A percentile compares a stretch with the other conserved stretches of the same genome.
phyloP scores from a whole-genome alignment of 2,113 vertebrate species.

The Thryonomys swinderianus region DNA sequence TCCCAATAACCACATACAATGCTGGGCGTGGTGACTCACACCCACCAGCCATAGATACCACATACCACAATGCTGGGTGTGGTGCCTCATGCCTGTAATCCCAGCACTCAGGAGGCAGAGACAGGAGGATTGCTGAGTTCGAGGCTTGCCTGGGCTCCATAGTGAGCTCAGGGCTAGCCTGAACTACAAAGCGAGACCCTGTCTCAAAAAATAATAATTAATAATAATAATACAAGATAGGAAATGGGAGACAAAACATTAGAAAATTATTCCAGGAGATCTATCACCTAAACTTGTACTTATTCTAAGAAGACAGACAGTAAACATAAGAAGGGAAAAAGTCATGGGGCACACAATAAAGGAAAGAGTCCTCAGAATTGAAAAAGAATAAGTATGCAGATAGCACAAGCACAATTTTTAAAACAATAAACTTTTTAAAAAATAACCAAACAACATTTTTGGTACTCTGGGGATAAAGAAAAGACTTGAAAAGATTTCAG shows the following conservation, averaged over 20 bases:
- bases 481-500: slow-evolving; percentile 38
- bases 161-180: too few relatives aligned
- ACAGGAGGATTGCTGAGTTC: too few relatives aligned
- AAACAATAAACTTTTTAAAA: slow-evolving; percentile 28
- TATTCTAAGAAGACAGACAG: neutral
- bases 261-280: neutral
- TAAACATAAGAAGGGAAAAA: neutral
- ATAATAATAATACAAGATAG: neutral
- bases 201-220: too few relatives aligned
- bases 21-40: too few relatives aligned
- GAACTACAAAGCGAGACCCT: too few relatives aligned
- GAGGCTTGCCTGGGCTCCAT: too few relatives aligned
- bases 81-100: too few relatives aligned
- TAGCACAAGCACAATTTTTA: neutral
- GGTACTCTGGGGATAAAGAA: neutral
- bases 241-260: neutral
- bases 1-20: too few relatives aligned
- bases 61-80: too few relatives aligned
- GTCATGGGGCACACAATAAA: neutral
- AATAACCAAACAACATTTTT: slow-evolving; percentile 4
- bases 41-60: too few relatives aligned
- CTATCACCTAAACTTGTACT: neutral
- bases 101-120: too few relatives aligned
- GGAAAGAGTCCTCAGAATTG: neutral
- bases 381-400: slow-evolving; percentile 3